Evolutionary conservation across 1,140 invertebrate species (phyloP), one percentile per base, ranked within the genome.

Genomic region (Drosophila persimilis): DNA sequence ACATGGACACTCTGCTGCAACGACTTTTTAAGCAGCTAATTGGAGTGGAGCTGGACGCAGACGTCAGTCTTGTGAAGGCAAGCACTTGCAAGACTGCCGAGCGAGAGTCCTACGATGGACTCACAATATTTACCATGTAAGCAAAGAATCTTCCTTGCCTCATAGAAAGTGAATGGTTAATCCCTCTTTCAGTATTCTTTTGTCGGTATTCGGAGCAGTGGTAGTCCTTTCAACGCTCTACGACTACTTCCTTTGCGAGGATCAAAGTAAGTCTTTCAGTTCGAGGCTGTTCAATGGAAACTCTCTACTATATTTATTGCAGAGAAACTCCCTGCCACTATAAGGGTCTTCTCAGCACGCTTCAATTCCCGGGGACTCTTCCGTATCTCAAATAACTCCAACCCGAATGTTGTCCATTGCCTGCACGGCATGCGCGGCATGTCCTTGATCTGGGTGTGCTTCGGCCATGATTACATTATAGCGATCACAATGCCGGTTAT

Each of bases 381-480:
- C 13, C 69, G 53, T 6, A 45, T 75, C 0, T 45, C 62, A 6
- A 69, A 61, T 2, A 72, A 55, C 0, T 26, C 78, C 9, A 86
- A 86, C 39, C 77, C 70, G 0, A 86, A 86, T 57, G 81, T 81
- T 26, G 69, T 89, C 39, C 67, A 93, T 13, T 93, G 92, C 60
- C 56, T 94, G 6, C 92, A 93, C 66, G 94, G 94, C 9, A 85
- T 95, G 7, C 92, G 94, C 56, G 92, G 93, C 5, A 69, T 95
- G 22, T 93, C 93, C 45, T 93, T 95, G 86, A 80, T 93, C 1
- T 95, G 95, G 95, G 93, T 95, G 3, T 92, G 95, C 7, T 73
- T 94, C 3, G 94, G 94, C 1, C 95, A 95, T 70, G 70, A 91
- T 20, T 93, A 91, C 54, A 41, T 91, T 0, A 29, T 90, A 2